Conservation (phyloP, 2,113 vertebrate genomes). For the Heteronetta atricapilla region DNA sequence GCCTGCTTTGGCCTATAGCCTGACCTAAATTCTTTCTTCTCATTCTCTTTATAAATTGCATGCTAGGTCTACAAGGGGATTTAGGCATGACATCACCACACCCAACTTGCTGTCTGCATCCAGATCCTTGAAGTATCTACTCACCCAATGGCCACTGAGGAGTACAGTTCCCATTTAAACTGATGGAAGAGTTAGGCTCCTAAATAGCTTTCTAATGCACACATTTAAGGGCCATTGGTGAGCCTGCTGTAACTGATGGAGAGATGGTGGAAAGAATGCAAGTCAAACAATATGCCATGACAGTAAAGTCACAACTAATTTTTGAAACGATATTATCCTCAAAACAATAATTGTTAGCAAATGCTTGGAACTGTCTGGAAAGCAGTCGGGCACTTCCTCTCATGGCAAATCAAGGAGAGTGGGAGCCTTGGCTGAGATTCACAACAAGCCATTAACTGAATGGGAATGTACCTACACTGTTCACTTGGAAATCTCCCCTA, state of each 20-base stretch:
- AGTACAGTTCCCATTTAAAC: background rate
- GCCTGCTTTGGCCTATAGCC: background rate
- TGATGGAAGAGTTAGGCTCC: background rate
- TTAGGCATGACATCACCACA: background rate
- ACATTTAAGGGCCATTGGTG: background rate
- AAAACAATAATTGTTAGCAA: constrained; percentile 4
- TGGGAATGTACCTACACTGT: background rate
- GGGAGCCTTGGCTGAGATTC: background rate
- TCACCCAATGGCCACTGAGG: background rate
- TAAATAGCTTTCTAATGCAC: background rate
- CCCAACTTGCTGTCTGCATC: background rate
- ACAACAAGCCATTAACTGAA: background rate
- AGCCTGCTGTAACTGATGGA: background rate
- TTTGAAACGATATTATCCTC: background rate
- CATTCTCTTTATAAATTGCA: background rate
- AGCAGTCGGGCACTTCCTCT: background rate
- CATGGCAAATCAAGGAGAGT: background rate
- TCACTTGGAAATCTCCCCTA: background rate
- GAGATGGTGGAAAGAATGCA: background rate
- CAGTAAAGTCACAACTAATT: background rate
- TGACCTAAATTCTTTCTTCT: background rate
- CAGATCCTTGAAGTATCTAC: background rate
- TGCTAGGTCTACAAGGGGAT: background rate
- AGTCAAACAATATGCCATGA: rapidly evolving
- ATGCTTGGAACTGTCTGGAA: background rate